Evolutionary conservation across 2,797 vertebrate genomes (phyloP), one percentile per base, ranked within the genome.

Genomic region (Myripristis jacobus): DNA sequence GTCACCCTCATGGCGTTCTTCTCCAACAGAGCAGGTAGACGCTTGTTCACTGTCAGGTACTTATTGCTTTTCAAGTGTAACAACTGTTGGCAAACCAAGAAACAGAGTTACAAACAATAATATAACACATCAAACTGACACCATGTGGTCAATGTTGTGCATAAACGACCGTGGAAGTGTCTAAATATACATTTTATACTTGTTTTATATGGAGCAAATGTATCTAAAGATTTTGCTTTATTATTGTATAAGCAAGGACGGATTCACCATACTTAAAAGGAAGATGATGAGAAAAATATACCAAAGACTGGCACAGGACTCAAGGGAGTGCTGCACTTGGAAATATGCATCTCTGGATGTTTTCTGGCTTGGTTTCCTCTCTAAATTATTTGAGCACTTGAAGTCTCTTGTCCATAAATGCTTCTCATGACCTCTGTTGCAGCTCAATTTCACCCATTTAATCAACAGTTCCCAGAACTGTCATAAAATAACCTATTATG

Each of bases 1-100:
- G 96, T 99, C 75, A 99, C 97, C 29, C 98, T 91, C 98, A 99
- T 99, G 79, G 98, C 98, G 3, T 99, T 99, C 93, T 99, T 99
- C 94, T 99, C 98, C 60, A 99, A 86, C 48, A 99, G 91, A 1
- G 98, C 98, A 31, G 98, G 98, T 4, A 99, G 95, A 36, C 98
- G 95, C 92, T 99, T 99, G 90, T 99, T 99, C 90, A 99, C 98
- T 0, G 98, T 99, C 80, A 99, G 92, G 88, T 99, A 99, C 88
- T 99, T 99, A 91, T 99, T 99, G 91, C 98, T 99, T 92, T 99
- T 99, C 91, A 99, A 92, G 81, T 99, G 98, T 85, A 99, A 92
- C 87, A 99, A 90, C 98, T 99, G 92, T 77, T 27, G 68, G 56
- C 6, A 77, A 36, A 75, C 55, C 0, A 75, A 57, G 7, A 65